Evolutionary conservation across 2,113 vertebrate genomes (phyloP).

Genomic region (Cheilinus undulatus): DNA sequence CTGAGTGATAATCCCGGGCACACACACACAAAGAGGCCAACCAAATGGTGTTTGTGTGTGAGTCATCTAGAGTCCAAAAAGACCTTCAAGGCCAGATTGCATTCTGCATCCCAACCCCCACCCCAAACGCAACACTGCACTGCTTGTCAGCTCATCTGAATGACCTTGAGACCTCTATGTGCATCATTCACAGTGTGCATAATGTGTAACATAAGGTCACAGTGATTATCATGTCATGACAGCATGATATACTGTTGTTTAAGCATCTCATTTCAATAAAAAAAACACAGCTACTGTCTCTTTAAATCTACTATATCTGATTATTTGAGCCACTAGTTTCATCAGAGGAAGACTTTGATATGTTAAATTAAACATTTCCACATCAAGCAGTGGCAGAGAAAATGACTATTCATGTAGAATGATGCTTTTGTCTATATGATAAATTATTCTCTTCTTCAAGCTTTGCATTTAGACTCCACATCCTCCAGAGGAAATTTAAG

Average conservation of each 20-base stretch:
- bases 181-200: neutral
- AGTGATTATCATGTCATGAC: neutral
- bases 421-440: too few species aligned
- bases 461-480: neutral
- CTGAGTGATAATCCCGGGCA: conserved; percentile 28
- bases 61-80: neutral
- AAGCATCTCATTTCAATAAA: neutral
- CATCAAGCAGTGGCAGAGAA: neutral
- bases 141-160: conserved; percentile 8
- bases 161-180: conserved; percentile 41
- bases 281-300: too few species aligned
- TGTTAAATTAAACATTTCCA: neutral
- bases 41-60: neutral
- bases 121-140: neutral
- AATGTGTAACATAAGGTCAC: neutral
- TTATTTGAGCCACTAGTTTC: neutral
- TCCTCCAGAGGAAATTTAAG: neutral
- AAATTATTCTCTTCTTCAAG: too few species aligned
- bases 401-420: too few species aligned
- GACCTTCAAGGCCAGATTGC: conserved; percentile 21
- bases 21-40: neutral
- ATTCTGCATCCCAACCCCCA: conserved; percentile 17
- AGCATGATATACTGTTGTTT: neutral
- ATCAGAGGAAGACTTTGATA: neutral
- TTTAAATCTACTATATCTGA: neutral